These are phyloP conservation scores for Mythimna ferrago DNA, from an alignment of 2,888 invertebrate species.

Conservation along the genomic window DNA sequence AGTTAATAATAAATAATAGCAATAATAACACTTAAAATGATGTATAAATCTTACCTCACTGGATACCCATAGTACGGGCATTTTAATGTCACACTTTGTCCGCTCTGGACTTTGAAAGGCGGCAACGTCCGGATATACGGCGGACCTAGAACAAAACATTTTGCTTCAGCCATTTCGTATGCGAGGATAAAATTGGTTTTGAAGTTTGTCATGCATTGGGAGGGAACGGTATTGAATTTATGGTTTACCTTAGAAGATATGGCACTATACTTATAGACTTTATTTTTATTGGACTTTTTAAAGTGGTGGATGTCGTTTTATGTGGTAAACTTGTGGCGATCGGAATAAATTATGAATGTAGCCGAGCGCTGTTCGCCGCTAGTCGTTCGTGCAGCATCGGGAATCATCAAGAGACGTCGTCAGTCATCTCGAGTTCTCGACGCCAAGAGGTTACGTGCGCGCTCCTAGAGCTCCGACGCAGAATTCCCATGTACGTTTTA, in stretches of 20 bases:
- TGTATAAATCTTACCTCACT: constrained; percentile 86
- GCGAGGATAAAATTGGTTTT: constrained; percentile 42
- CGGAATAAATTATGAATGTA: too few species aligned
- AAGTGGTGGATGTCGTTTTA: too few species aligned
- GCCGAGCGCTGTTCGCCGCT: too few species aligned
- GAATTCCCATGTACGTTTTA: too few species aligned
- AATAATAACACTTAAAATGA: not conserved
- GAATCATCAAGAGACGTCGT: too few species aligned
- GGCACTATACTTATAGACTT: not conserved
- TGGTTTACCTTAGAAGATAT: not conserved
- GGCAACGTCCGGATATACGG: constrained; percentile 94
- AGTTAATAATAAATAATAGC: too few species aligned
- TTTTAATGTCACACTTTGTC: constrained; percentile 93
- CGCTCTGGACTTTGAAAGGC: constrained; percentile 95
- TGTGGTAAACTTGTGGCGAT: too few species aligned
- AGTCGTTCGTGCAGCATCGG: too few species aligned
- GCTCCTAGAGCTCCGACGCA: too few species aligned
- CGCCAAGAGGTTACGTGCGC: too few species aligned
- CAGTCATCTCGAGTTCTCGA: too few species aligned
- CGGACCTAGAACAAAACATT: constrained; percentile 89
- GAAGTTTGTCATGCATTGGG: constrained; percentile 11
- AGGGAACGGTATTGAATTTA: not conserved
- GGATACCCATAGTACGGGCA: constrained; percentile 97
- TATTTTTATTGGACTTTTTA: not conserved
- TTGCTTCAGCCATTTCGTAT: constrained; percentile 48